These are phyloP conservation scores for Serranus cabrilla DNA, from an alignment of 2,797 vertebrate genomes.

Conservation along the genomic window DNA sequence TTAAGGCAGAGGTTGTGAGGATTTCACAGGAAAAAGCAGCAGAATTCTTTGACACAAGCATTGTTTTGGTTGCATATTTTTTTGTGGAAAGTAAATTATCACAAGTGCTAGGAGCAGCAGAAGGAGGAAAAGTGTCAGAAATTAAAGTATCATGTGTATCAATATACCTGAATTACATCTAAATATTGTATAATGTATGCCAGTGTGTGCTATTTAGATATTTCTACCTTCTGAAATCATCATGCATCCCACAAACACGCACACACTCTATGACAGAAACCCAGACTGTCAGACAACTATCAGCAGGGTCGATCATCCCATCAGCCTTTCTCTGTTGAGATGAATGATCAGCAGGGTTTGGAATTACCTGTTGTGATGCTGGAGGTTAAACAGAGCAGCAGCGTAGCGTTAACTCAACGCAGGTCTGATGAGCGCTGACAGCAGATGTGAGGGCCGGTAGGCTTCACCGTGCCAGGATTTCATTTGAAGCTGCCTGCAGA, in stretches of 20 bases:
- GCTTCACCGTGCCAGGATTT: conserved; percentile 29
- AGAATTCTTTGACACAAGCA: background rate
- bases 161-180: background rate
- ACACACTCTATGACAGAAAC: conserved; percentile 16
- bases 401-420: conserved; percentile 6
- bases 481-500: conserved; percentile 28
- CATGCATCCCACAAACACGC: conserved; percentile 1
- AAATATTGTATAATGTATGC: background rate
- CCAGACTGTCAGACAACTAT: conserved; percentile 17
- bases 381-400: conserved; percentile 36
- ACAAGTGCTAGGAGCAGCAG: background rate
- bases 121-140: background rate
- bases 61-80: background rate
- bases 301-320: conserved; percentile 24
- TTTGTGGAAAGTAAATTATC: too few species aligned
- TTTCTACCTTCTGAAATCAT: background rate
- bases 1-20: background rate
- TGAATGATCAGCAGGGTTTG: conserved; percentile 36
- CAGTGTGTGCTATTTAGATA: background rate
- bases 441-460: conserved; percentile 35
- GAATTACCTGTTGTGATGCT: conserved; percentile 43
- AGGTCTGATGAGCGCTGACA: conserved; percentile 46
- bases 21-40: background rate
- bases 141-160: background rate
- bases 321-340: conserved; percentile 28